Evolutionary conservation across 2,888 invertebrate genomes (phyloP).

Genomic region (Falcaria lacertinaria): DNA sequence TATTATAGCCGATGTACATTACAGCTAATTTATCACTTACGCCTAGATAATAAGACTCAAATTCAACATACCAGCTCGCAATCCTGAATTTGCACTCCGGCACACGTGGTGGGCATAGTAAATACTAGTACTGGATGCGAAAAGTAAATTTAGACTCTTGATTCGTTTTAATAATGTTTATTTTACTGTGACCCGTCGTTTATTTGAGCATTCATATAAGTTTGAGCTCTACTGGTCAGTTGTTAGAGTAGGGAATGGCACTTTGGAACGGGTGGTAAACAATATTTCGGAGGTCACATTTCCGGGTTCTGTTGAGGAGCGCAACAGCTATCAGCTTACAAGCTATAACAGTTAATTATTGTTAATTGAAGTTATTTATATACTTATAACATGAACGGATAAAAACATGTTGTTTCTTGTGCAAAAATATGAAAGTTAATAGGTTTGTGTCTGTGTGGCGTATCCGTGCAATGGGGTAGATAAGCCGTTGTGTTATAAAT

Average conservation of each 20-base stretch:
- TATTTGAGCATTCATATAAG: not conserved
- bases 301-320: conserved; percentile 17
- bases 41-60: not conserved
- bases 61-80: not conserved
- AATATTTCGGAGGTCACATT: conserved; percentile 26
- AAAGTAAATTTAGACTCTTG: not conserved
- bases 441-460: too few relatives aligned
- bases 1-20: not conserved
- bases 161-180: not conserved
- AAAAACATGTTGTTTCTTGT: not conserved
- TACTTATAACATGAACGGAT: not conserved
- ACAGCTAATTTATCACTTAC: not conserved
- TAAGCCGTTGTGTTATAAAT: too few relatives aligned
- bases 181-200: not conserved
- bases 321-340: not conserved
- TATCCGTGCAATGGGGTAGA: too few relatives aligned
- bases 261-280: conserved; percentile 17
- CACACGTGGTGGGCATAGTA: not conserved
- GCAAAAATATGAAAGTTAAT: not conserved
- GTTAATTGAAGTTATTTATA: not conserved
- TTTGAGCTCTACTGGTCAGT: conserved; percentile 9
- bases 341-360: not conserved
- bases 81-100: not conserved
- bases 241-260: conserved; percentile 13
- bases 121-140: not conserved